Conservation (phyloP, 2,797 vertebrate species). For the Scyliorhinus canicula region DNA sequence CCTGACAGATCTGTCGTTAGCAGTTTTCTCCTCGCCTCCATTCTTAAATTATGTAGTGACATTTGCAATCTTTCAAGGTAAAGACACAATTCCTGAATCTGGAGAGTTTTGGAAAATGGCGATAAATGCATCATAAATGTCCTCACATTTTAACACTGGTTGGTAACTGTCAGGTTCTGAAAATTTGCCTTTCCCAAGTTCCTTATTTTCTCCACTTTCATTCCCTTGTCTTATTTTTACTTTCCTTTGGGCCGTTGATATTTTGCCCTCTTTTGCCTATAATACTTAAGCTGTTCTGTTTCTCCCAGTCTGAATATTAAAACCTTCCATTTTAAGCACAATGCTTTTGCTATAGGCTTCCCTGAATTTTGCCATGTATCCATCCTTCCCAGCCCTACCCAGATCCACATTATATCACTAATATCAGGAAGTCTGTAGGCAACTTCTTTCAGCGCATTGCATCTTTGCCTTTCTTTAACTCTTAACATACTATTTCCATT, state of each 20-base stretch:
- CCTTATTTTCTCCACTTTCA: neutral
- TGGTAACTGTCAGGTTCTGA: neutral
- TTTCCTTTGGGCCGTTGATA: neutral
- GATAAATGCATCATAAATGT: neutral
- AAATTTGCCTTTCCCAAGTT: neutral
- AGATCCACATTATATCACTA: neutral
- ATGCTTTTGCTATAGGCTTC: neutral
- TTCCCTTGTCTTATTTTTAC: neutral
- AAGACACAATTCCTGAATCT: neutral
- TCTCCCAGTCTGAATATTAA: neutral
- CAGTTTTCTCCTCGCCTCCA: neutral
- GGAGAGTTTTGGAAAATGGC: neutral
- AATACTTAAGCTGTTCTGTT: neutral
- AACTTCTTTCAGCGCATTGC: neutral
- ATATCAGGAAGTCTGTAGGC: neutral
- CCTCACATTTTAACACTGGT: neutral
- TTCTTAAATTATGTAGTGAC: neutral
- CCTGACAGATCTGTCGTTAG: neutral
- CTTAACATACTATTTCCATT: neutral
- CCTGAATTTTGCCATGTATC: neutral
- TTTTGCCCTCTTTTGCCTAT: neutral
- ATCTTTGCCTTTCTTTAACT: neutral
- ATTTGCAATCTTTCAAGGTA: neutral
- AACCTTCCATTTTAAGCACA: neutral
- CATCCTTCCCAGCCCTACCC: neutral